phyloP scores from a whole-genome alignment of 2,113 vertebrate species.

The Puma concolor region DNA sequence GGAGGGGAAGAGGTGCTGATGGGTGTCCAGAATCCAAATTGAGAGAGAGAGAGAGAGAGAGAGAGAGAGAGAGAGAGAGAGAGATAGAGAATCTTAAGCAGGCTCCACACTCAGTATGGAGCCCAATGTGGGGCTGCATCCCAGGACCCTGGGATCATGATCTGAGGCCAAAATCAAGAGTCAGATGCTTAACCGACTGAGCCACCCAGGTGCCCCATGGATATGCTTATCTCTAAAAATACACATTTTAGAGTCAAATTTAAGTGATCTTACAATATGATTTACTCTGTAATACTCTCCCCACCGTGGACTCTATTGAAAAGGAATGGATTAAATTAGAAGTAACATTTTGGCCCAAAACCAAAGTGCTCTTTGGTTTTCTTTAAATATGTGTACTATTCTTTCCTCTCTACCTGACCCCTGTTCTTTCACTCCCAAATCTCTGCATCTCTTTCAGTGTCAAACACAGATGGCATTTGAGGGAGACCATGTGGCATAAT shows the following conservation, averaged over 20 bases:
- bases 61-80: too few species aligned
- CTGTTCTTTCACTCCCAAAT: not conserved
- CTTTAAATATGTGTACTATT: not conserved
- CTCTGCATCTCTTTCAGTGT: not conserved
- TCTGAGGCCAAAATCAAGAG: too few species aligned
- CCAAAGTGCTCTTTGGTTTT: not conserved
- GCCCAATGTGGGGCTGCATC: too few species aligned
- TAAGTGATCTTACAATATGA: constrained; percentile 9
- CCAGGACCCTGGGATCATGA: too few species aligned
- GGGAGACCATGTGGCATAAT: not conserved
- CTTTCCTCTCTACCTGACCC: not conserved
- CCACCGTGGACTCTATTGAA: not conserved
- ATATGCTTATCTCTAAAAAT: not conserved
- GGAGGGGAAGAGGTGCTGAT: not conserved
- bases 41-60: too few species aligned
- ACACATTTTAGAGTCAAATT: not conserved
- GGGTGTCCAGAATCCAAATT: not conserved
- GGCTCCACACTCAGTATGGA: too few species aligned
- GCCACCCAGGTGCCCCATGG: too few species aligned
- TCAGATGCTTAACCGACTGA: too few species aligned
- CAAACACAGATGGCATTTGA: not conserved
- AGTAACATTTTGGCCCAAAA: not conserved
- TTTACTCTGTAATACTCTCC: not conserved
- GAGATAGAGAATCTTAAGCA: too few species aligned
- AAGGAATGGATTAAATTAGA: not conserved